These are phyloP conservation scores for Platysteira castanea DNA, from an alignment of 2,113 vertebrate species.

Conservation along the genomic window DNA sequence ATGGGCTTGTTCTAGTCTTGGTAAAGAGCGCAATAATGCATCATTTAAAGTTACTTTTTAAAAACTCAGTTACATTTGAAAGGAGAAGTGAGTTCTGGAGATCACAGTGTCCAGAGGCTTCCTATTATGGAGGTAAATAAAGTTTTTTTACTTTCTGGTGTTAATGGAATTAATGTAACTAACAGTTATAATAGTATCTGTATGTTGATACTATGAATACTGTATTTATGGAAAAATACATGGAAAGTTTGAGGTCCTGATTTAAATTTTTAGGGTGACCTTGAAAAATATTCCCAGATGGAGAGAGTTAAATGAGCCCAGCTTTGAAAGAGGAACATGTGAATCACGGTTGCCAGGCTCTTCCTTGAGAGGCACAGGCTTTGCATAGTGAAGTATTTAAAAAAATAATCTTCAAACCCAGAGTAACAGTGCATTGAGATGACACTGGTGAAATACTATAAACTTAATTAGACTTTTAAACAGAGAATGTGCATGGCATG, in stretches of 20 bases:
- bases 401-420: background rate
- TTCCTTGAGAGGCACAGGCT: background rate
- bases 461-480: constrained; percentile 30
- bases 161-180: background rate
- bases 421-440: background rate
- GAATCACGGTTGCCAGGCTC: constrained; percentile 13
- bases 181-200: background rate
- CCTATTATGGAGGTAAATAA: background rate
- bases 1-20: background rate
- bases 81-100: background rate
- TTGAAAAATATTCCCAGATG: constrained; percentile 42
- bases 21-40: background rate
- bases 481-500: background rate
- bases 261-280: constrained; percentile 20
- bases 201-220: background rate
- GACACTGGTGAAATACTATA: background rate
- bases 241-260: background rate
- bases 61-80: background rate
- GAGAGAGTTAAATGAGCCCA: constrained; percentile 25
- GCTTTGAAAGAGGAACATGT: constrained; percentile 25
- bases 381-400: constrained; percentile 13
- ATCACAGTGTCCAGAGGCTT: background rate
- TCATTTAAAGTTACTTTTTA: background rate
- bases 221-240: background rate
- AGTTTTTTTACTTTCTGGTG: background rate